Evolutionary conservation across 2,113 vertebrate species (phyloP), one percentile per base, ranked within the genome.

Genomic region (Pipra filicauda): DNA sequence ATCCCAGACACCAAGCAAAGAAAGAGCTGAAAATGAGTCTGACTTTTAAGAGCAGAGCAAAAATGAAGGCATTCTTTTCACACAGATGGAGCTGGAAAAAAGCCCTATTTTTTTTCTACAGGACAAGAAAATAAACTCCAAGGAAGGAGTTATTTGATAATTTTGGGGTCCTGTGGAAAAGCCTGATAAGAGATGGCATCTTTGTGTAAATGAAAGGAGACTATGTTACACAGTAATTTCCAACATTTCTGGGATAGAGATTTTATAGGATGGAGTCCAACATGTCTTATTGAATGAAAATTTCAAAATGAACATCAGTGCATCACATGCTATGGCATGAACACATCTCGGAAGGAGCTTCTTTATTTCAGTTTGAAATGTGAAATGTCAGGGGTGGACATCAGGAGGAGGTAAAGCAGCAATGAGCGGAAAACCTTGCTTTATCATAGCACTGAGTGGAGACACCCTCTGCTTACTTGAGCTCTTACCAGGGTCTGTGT

Each of bases 281-380:
- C 15, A 30, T 8, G 43, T 62, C 20, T 26, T 39, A 27, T n/a
- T 61, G 41, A 43, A 43, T 33, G 16, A 73, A 61, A 57, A 69
- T 49, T 57, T 24, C 8, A 44, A 64, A 55, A 30, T 24, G 2
- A n/a, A 24, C 33, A 18, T 39, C 35, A 24, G 5, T 52, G 7
- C 22, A 51, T 9, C 1, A 1, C 46, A 37, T 26, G 20, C 9
- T 51, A 12, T 19, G 13, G 8, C 0, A 1, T 1, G 5, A 83
- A 72, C 22, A 15, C 5, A 8, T 28, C 0, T 4, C 10, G 26
- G 30, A 37, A 72, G 9, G 8, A 71, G 9, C 49, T 46, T 46
- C 24, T 77, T 30, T 52, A 24, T 59, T 52, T 76, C 33, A n/a
- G 17, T 17, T 21, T 52, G 52, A 83, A 37, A 43, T 19, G 28